A percentile compares a stretch with the other conserved stretches of the same genome.
These are phyloP conservation scores for Pogonocichla stellata DNA, from an alignment of 2,113 vertebrate genomes.

Conservation along the genomic window DNA sequence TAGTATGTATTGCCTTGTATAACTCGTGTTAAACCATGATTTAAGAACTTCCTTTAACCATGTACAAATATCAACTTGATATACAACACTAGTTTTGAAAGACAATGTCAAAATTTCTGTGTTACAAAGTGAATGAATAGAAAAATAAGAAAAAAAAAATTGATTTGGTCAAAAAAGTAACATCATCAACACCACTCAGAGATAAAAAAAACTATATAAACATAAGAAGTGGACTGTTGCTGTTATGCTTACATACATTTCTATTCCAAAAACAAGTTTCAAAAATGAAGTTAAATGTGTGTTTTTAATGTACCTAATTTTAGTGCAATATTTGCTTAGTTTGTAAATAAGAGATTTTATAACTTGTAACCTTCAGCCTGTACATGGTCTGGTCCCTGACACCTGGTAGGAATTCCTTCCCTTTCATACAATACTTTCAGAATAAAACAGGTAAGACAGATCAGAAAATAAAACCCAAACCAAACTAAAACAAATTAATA, in stretches of 20 bases:
- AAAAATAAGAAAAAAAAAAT: background rate
- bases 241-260: background rate
- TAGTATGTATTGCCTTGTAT: background rate
- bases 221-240: background rate
- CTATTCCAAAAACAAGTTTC: background rate
- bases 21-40: background rate
- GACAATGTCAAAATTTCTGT: background rate
- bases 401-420: background rate
- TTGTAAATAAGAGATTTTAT: background rate
- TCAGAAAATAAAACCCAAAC: background rate
- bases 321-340: background rate
- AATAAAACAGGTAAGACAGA: background rate
- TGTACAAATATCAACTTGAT: background rate
- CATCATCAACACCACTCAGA: background rate
- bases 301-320: background rate
- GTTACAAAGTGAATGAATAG: background rate
- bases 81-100: background rate
- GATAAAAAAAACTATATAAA: background rate
- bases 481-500: fast-evolving
- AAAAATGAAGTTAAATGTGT: background rate
- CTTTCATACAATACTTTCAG: background rate
- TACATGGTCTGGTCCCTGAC: background rate
- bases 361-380: background rate
- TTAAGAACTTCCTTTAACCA: background rate
- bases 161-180: background rate